Base-by-base conservation (phyloP, 2,888 invertebrate genomes). In the Cordylochernes scorpioides region DNA sequence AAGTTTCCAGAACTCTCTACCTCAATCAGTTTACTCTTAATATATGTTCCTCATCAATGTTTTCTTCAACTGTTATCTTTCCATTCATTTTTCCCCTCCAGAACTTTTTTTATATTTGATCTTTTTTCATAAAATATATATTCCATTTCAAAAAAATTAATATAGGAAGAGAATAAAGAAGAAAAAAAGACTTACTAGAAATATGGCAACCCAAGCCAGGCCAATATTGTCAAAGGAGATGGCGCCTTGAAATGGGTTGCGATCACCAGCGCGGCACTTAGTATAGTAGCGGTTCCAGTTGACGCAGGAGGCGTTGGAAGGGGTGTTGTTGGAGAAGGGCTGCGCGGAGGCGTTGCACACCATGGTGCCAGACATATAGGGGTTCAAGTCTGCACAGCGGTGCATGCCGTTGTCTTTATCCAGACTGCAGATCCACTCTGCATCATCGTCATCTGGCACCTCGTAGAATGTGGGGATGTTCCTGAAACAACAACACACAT, bases 151-250 rank as follows among this genome's bases (percentile, higher is more conserved):
- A n/a, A n/a, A n/a, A n/a, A n/a, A n/a, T n/a, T n/a, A n/a, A n/a
- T n/a, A n/a, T n/a, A n/a, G n/a, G n/a, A n/a, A n/a, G n/a, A n/a
- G n/a, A n/a, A n/a, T n/a, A n/a, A n/a, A n/a, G n/a, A n/a, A n/a
- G n/a, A n/a, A n/a, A n/a, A n/a, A 26, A 3, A 19, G 12, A 64
- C 69, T 71, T 61, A 91, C 94, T 65, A 97, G 67, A 51, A 49
- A 39, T 57, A 99, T 99, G 42, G 97, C 94, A 40, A 97, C 91
- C 94, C 97, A 99, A 15, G 97, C 97, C 46, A 97, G 68, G 41
- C 97, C 97, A 48, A 97, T 99, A 58, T 99, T 97, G 60, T 99
- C 97, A 56, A 99, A 99, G 22, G 88, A 88, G 49, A 99, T 94
- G 33, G 97, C 88, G 36, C 94, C 94, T 58, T 84, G 82, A 56